These are phyloP conservation scores for Diarsia dahlii DNA, from an alignment of 2,888 invertebrate genomes.

Conservation along the genomic window DNA sequence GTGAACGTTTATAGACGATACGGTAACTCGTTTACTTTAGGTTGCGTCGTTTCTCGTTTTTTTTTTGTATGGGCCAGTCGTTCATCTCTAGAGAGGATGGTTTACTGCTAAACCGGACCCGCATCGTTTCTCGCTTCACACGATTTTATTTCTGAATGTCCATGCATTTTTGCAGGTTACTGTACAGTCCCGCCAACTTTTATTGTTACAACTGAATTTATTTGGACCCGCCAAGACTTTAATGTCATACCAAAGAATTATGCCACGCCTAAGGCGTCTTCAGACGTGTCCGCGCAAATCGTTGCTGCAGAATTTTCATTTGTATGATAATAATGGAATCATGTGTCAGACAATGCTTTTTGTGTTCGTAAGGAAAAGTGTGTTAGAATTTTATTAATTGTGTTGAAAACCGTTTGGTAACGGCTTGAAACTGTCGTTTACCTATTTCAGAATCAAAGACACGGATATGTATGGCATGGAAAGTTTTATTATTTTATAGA, in stretches of 20 bases:
- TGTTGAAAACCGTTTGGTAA: neutral
- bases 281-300: slow-evolving; percentile 49
- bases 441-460: neutral
- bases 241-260: slow-evolving; percentile 69
- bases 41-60: too few relatives aligned
- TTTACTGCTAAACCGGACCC: too few relatives aligned
- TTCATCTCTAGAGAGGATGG: too few relatives aligned
- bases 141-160: too few relatives aligned
- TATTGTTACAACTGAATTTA: slow-evolving; percentile 76
- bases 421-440: neutral
- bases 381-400: slow-evolving; percentile 11
- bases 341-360: slow-evolving; percentile 32
- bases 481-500: neutral
- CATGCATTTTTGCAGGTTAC: too few relatives aligned
- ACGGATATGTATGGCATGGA: neutral
- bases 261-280: slow-evolving; percentile 53
- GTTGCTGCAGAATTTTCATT: slow-evolving; percentile 34
- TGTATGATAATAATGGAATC: slow-evolving; percentile 16
- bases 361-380: slow-evolving; percentile 18
- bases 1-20: too few relatives aligned
- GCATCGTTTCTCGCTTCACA: too few relatives aligned
- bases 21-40: too few relatives aligned
- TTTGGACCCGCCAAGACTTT: slow-evolving; percentile 65
- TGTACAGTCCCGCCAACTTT: slow-evolving; percentile 59
- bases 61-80: too few relatives aligned